These are phyloP conservation scores for Macroglossus sobrinus DNA, from an alignment of 2,113 vertebrate genomes.

Conservation along the genomic window DNA sequence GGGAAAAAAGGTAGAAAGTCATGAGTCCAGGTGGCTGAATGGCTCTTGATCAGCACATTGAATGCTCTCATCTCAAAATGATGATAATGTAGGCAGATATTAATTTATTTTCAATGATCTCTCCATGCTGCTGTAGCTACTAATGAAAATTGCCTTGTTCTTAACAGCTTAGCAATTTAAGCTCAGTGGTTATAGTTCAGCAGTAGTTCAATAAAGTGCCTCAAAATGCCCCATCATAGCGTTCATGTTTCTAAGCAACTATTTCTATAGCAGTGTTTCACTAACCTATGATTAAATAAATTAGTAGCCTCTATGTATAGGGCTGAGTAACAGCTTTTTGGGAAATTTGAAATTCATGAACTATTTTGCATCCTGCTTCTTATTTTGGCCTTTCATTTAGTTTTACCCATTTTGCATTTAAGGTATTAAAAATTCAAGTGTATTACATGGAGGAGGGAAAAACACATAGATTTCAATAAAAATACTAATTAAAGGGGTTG, in stretches of 20 bases:
- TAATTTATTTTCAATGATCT: not conserved
- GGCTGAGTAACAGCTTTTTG: slow-evolving; percentile 17
- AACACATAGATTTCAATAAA: not conserved
- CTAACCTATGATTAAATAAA: slow-evolving; percentile 62
- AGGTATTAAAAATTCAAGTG: slow-evolving; percentile 8
- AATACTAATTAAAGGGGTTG: not conserved
- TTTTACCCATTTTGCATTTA: not conserved
- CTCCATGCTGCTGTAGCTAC: not conserved
- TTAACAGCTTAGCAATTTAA: slow-evolving; percentile 34
- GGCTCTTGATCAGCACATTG: not conserved
- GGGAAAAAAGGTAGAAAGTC: not conserved
- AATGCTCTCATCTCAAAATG: not conserved
- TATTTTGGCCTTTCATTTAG: slow-evolving; percentile 4
- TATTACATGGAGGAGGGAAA: not conserved
- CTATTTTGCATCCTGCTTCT: not conserved
- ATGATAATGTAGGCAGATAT: not conserved
- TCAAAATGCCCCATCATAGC: not conserved
- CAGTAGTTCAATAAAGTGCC: not conserved
- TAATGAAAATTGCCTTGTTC: not conserved
- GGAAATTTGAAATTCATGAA: slow-evolving; percentile 44
- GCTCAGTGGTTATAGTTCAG: not conserved
- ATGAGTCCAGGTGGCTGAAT: not conserved
- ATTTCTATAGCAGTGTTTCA: slow-evolving; percentile 43
- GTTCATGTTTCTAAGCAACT: slow-evolving; percentile 56
- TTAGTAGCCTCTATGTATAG: not conserved